Conservation (phyloP, 2,113 vertebrate species). For the Paramormyrops kingsleyae region DNA sequence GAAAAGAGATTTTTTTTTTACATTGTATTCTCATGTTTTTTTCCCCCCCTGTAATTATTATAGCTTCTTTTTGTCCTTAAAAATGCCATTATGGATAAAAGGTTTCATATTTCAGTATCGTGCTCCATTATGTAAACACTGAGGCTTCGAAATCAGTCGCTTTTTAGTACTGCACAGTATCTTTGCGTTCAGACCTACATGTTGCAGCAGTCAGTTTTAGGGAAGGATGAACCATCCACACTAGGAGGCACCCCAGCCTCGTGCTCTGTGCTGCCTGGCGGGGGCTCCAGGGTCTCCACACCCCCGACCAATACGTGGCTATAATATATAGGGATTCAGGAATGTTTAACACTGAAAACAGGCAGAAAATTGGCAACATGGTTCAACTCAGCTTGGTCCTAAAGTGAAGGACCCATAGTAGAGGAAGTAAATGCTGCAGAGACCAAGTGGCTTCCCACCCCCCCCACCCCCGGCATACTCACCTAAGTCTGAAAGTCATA, state of each 20-base stretch:
- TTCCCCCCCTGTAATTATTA: background rate
- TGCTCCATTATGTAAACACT: background rate
- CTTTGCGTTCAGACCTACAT: background rate
- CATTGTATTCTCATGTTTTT: background rate
- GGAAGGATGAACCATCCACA: background rate
- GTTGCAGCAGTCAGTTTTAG: background rate
- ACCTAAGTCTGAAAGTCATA: background rate
- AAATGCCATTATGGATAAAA: background rate
- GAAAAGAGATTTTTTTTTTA: background rate
- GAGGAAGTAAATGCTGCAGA: background rate
- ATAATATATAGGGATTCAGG: background rate
- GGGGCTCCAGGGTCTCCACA: background rate
- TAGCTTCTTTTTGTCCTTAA: background rate
- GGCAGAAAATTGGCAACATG: background rate
- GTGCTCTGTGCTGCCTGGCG: background rate
- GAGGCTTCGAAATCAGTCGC: background rate
- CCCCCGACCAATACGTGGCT: background rate
- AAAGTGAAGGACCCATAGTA: background rate
- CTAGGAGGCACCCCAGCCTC: background rate
- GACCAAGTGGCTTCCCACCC: background rate
- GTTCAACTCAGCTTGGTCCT: background rate
- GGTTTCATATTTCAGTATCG: background rate
- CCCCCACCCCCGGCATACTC: background rate
- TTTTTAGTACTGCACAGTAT: background rate
- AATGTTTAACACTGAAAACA: background rate